Evolutionary conservation across 1,140 invertebrate genomes (phyloP), one percentile per base, ranked within the genome.

Genomic region (Tyrophagus putrescentiae): DNA sequence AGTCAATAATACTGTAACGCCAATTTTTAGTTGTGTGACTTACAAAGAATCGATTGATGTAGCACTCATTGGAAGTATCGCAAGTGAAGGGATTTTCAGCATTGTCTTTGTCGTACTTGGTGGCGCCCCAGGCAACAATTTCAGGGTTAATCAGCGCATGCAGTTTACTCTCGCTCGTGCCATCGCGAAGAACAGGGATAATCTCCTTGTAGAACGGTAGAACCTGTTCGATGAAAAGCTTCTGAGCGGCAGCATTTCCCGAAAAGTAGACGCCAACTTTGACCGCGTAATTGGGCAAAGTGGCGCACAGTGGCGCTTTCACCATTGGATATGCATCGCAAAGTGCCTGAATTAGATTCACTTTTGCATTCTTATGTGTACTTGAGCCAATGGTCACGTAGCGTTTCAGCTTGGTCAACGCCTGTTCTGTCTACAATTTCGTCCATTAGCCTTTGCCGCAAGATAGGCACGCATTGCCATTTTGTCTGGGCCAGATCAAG

Each of bases 11-110:
- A n/a, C n/a, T n/a, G n/a, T n/a, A n/a, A n/a, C n/a, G n/a, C n/a
- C n/a, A n/a, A n/a, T n/a, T n/a, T n/a, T n/a, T n/a, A n/a, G n/a
- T n/a, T n/a, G n/a, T n/a, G n/a, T n/a, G 16, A 41, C 11, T 52
- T 41, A 57, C 58, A 32, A 60, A 53, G 4, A 60, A 21, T 60
- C 57, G 56, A 60, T 61, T 61, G 57, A 29, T 29, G 6, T 11
- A 61, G 36, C 60, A 61, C 33, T 61, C 60, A 18, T 61, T 60
- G n/a, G 9, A 28, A 32, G 13, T 25, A 5, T 16, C 9, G 28
- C 60, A 61, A n/a, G 28, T 61, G 25, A 61, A 61, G 13, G 60
- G 28, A 4, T 61, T 1, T n/a, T 16, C 32, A 32, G 5, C 36
- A 7, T 61, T 60, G 7, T 9, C 9, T 7, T 9, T 18, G 32